Percentiles rank a stretch among this genome's conserved stretches.
These are phyloP conservation scores for Xiphophorus couchianus DNA, from an alignment of 2,113 vertebrate species.

Conservation along the genomic window DNA sequence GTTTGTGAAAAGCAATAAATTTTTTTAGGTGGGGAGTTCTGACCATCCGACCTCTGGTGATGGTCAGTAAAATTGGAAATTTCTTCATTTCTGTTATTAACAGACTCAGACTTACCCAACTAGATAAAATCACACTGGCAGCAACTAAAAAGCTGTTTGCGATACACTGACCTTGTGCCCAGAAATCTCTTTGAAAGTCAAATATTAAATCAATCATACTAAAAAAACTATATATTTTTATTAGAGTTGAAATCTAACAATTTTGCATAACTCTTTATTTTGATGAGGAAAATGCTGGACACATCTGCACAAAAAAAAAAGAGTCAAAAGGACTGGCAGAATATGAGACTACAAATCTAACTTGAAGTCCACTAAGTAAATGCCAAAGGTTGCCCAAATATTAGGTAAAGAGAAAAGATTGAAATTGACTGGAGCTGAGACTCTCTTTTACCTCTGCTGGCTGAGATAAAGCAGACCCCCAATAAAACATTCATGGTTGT, in stretches of 20 bases:
- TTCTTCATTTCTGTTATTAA: too few relatives aligned
- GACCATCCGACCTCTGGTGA: too few relatives aligned
- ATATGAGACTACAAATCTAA: slow-evolving; percentile 42
- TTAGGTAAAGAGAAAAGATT: slow-evolving; percentile 45
- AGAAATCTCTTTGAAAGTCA: background rate
- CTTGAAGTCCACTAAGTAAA: slow-evolving; percentile 45
- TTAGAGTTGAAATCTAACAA: background rate
- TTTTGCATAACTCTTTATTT: background rate
- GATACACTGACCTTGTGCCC: too few relatives aligned
- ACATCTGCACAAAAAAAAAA: background rate
- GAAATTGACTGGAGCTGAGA: slow-evolving; percentile 58
- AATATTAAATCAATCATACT: background rate
- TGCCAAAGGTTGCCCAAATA: slow-evolving; percentile 63
- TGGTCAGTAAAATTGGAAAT: too few relatives aligned
- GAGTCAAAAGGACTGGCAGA: slow-evolving; percentile 1
- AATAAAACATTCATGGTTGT: slow-evolving; percentile 42
- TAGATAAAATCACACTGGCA: background rate
- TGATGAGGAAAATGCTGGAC: background rate
- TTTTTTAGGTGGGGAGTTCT: too few relatives aligned
- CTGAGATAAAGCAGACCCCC: slow-evolving; percentile 60
- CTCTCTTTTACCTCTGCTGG: slow-evolving; percentile 43
- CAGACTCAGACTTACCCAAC: too few relatives aligned
- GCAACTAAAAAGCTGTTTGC: background rate
- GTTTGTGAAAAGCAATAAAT: too few relatives aligned
- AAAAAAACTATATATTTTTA: background rate